phyloP scores from a whole-genome alignment of 2,113 vertebrate genomes.

The Microcebus lehilahytsara region DNA sequence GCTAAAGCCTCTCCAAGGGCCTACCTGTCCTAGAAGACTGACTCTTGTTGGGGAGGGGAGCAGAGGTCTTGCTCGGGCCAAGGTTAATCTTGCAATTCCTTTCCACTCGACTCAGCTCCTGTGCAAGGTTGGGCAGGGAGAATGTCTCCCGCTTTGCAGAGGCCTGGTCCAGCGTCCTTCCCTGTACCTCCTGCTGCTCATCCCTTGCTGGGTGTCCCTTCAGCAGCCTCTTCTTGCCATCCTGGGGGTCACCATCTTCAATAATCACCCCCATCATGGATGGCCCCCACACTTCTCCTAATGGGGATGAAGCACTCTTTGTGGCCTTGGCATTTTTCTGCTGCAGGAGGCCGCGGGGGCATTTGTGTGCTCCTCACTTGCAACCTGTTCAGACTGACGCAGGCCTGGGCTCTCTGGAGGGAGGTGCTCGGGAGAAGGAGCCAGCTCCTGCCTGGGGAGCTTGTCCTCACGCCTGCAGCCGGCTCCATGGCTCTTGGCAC shows the following conservation, averaged over 20 bases:
- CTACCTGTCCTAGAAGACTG: background rate
- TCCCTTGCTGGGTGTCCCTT: background rate
- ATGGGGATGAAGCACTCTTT: background rate
- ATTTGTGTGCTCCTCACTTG: background rate
- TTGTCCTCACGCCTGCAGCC: background rate
- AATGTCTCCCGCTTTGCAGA: background rate
- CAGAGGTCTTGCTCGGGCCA: background rate
- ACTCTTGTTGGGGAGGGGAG: background rate
- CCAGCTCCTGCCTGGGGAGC: background rate
- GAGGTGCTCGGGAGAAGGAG: background rate
- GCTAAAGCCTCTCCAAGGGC: background rate
- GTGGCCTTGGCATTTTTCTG: background rate
- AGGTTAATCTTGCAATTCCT: background rate
- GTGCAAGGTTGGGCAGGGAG: background rate
- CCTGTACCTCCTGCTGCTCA: background rate
- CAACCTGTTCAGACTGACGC: background rate
- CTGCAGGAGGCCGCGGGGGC: background rate
- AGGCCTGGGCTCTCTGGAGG: background rate
- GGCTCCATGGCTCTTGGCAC: background rate
- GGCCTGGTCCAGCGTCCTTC: background rate
- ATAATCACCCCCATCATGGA: background rate
- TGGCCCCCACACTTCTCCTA: background rate
- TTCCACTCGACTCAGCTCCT: background rate
- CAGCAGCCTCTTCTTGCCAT: background rate
- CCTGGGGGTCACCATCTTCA: background rate